Percentiles rank a stretch among this genome's conserved stretches.
Conservation (phyloP, 2,797 vertebrate genomes). For the Sebastes trivittatus region DNA sequence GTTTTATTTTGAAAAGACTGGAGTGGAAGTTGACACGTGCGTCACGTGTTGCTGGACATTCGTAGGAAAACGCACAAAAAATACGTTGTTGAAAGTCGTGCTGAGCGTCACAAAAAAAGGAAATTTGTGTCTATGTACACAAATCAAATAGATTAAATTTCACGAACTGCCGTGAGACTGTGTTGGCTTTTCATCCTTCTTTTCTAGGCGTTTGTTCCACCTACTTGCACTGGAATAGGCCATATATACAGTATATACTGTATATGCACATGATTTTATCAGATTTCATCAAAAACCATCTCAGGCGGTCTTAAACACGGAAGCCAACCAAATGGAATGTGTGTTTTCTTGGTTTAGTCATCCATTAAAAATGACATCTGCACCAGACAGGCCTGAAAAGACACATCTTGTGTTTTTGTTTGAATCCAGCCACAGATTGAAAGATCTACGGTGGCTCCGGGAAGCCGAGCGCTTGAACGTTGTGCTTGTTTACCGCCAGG, state of each 20-base stretch:
- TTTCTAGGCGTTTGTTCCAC: neutral
- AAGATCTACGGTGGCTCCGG: constrained; percentile 7
- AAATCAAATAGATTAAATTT: too few species aligned
- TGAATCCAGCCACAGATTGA: constrained; percentile 8
- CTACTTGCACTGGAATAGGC: neutral
- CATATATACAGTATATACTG: neutral
- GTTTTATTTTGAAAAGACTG: too few species aligned
- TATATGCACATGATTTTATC: neutral
- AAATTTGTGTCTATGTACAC: too few species aligned
- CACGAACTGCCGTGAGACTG: too few species aligned
- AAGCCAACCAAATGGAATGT: constrained; percentile 9
- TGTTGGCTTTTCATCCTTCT: neutral
- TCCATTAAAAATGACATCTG: constrained; percentile 28
- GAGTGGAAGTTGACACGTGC: too few species aligned
- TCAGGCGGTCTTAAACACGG: neutral
- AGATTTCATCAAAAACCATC: constrained; percentile 6
- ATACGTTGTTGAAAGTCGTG: too few species aligned
- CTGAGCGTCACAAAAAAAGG: too few species aligned
- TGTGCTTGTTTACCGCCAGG: constrained; percentile 81
- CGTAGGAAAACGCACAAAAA: too few species aligned
- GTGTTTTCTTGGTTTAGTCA: constrained; percentile 20
- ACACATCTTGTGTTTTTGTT: neutral
- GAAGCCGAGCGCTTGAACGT: constrained; percentile 17
- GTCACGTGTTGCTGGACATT: too few species aligned
- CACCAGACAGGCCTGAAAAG: constrained; percentile 1